Evolutionary conservation across 2,797 vertebrate species (phyloP), one percentile per base, ranked within the genome.

Genomic region (Aldrovandia affinis): DNA sequence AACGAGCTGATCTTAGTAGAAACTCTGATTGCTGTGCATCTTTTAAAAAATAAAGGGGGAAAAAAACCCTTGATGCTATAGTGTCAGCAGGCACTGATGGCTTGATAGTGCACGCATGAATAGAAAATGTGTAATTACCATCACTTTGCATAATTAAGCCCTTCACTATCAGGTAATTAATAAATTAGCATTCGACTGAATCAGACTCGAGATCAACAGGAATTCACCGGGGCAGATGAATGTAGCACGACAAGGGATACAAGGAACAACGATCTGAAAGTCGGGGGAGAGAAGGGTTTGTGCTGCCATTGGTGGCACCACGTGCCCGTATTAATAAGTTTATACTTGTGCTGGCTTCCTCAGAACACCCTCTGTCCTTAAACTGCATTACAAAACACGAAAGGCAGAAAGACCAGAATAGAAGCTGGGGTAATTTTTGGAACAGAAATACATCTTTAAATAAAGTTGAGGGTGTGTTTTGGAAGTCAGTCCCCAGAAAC

Each of bases 121-220:
- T n/a, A 52, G 84, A 44, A 82, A 77, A 83, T 83, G 85, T 80
- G 85, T 88, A 82, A 89, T 87, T 85, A 89, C 84, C 83, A 28
- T 28, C 68, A 88, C 78, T 90, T 89, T 88, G 89, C 82, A 91
- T 91, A 90, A 92, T 89, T 90, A 93, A 85, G 81, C 63, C 6
- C 87, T 83, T 88, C 83, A 84, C 85, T 86, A 90, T 90, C 86
- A 92, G 87, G 89, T 90, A 90, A 93, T 93, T 92, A 92, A 90
- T 61, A 88, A 85, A 88, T 83, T 57, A 80, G 89, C 75, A 75
- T 83, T 86, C 81, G 84, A 83, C 79, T 78, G 30, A n/a, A 81
- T 70, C 83, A 83, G 77, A 83, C 79, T 82, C 70, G 75, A 52
- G 84, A 84, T 75, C 7, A 84, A 87, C 80, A 86, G 73, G 78